Evolutionary conservation across 30 jellyfish, hydroid and myxozoan genomes (phyloP), one percentile per base, ranked within the genome.

Genomic region (Phacellophora camtschatica): DNA sequence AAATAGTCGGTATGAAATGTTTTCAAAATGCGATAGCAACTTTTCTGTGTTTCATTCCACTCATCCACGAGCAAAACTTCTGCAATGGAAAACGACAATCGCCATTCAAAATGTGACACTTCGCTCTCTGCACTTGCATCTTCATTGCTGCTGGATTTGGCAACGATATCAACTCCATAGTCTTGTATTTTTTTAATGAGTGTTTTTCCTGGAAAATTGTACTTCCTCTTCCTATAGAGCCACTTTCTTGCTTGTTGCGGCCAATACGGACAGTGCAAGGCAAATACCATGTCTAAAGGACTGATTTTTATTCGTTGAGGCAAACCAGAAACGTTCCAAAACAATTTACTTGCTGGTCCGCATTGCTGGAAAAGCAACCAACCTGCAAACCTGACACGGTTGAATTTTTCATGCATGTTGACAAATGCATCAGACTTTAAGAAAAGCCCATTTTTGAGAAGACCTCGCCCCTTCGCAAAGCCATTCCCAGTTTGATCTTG

Each of bases 51-150:
- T 8, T 55, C 71, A 59, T 46, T 77, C 89, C 89, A 77, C 10
- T 36, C 29, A 11, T 22, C 28, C 2, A 77, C 69, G 3, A 77
- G 89, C 24, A 18, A n/a, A 15, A 37, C 37, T 18, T 77, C 89
- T 2, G 89, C 89, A n/a, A 77, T 28, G 29, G 89, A 77, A 41
- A 77, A 77, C 23, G 89, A 77, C 51, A 77, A 54, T 11, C 89
- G 58, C 89, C 89, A 77, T 28, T 77, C 84, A 36, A 49, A 59
- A n/a, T n/a, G n/a, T n/a, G n/a, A n/a, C n/a, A n/a, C n/a, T 16
- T 27, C 36, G 57, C 27, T 27, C 5, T 23, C 63, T 31, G 11
- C 80, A 4, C 11, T 32, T 6, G 46, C 45, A 8, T 3, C 48
- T 20, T 54, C 71, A 35, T 11, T 8, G 20, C 34, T 20, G 24